A percentile compares a stretch with the other conserved stretches of the same genome.
These are phyloP conservation scores for Hyles vespertilio DNA, from an alignment of 1,140 invertebrate species.

Conservation along the genomic window DNA sequence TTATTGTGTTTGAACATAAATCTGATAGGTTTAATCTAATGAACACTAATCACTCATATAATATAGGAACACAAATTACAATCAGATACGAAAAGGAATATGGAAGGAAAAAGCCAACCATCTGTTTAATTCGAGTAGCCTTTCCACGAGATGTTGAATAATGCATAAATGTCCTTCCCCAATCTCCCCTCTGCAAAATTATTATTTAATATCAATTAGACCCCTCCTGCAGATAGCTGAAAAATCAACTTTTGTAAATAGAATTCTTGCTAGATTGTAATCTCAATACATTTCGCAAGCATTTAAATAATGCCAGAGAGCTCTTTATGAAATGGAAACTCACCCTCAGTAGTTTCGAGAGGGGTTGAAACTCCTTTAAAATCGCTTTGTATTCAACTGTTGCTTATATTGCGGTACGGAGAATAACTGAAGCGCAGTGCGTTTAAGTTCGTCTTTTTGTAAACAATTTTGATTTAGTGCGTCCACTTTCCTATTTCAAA, in stretches of 20 bases:
- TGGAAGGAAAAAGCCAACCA: slow-evolving; percentile 22
- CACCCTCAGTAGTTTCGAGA: slow-evolving; percentile 15
- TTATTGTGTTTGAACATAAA: too few species aligned
- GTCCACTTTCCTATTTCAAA: neutral
- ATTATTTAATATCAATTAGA: slow-evolving; percentile 53
- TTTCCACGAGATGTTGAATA: slow-evolving; percentile 32
- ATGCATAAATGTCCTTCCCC: slow-evolving; percentile 21
- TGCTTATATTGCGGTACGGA: too few species aligned
- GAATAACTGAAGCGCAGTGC: too few species aligned
- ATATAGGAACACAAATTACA: too few species aligned
- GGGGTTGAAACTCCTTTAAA: slow-evolving; percentile 22
- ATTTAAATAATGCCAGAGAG: neutral
- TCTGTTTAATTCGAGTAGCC: slow-evolving; percentile 27
- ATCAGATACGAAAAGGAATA: neutral
- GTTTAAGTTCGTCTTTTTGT: too few species aligned
- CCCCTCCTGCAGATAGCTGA: slow-evolving; percentile 14
- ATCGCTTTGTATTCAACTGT: slow-evolving; percentile 28
- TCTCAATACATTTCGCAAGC: too few species aligned
- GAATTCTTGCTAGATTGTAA: neutral
- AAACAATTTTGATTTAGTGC: too few species aligned
- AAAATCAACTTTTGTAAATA: slow-evolving; percentile 4
- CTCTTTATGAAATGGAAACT: slow-evolving; percentile 11
- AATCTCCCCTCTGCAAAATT: slow-evolving; percentile 27
- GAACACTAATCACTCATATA: too few species aligned
- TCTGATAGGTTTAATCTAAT: too few species aligned